phyloP scores from a whole-genome alignment of 2,888 invertebrate genomes.

The Bellardia bayeri region DNA sequence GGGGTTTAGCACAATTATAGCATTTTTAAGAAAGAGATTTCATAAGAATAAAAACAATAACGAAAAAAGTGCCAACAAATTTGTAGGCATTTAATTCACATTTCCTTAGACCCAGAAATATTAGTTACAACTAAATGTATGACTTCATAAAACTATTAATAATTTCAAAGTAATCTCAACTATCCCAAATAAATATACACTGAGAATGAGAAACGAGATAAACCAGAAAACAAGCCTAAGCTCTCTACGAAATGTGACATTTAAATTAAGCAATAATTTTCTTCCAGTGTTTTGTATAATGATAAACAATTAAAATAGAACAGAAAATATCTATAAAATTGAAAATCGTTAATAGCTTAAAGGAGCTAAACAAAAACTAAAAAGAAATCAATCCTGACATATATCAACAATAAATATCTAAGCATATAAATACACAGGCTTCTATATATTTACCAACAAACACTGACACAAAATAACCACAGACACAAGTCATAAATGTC shows the following conservation, averaged over 20 bases:
- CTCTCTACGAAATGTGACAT: background rate
- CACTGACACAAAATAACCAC: constrained; percentile 54
- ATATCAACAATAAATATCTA: constrained; percentile 20
- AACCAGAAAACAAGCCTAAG: background rate
- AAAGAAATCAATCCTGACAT: constrained; percentile 65
- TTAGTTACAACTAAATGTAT: no score
- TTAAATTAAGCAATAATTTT: constrained; percentile 33
- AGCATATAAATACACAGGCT: background rate
- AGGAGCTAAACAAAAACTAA: constrained; percentile 31
- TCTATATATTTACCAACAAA: constrained; percentile 3
- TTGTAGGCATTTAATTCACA: no score
- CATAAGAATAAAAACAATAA: no score
- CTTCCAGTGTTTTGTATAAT: constrained; percentile 41
- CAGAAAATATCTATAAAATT: constrained; percentile 69
- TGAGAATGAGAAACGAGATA: no score
- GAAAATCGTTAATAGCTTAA: constrained; percentile 41
- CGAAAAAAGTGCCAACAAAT: no score
- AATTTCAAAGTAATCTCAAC: no score
- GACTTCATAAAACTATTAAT: no score
- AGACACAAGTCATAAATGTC: constrained; percentile 73
- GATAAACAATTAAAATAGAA: constrained; percentile 66
- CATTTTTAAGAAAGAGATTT: no score
- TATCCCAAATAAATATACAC: no score
- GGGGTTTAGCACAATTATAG: no score
- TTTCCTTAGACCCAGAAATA: no score